Percentiles rank a stretch among this genome's conserved stretches.
Evolutionary conservation across 1,140 invertebrate genomes (phyloP).

Genomic region (Bombus superbus): DNA sequence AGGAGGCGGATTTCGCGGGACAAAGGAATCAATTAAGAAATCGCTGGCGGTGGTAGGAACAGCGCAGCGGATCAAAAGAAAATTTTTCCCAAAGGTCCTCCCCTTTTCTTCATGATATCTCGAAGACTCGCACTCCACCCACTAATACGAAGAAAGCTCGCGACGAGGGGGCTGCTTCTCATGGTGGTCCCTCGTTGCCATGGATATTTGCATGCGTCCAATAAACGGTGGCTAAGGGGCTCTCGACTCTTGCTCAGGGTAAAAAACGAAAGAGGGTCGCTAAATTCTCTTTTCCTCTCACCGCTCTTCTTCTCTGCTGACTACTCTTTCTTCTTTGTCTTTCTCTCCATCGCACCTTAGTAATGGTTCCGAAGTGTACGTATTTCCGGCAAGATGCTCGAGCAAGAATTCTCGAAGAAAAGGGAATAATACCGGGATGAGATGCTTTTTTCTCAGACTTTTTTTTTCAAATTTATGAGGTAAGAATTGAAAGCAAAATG

Average conservation of each 20-base stretch:
- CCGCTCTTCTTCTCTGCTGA: constrained; percentile 46
- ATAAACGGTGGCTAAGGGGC: constrained; percentile 83
- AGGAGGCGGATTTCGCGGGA: not conserved
- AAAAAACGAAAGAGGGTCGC: constrained; percentile 81
- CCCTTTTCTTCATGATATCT: constrained; percentile 17
- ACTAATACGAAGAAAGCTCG: constrained; percentile 48
- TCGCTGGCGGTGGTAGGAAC: constrained; percentile 44
- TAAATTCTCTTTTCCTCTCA: constrained; percentile 70
- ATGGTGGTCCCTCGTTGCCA: constrained; percentile 78
- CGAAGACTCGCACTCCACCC: constrained; percentile 19
- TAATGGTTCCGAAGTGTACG: constrained; percentile 73
- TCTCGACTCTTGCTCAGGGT: constrained; percentile 80
- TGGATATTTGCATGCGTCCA: constrained; percentile 84
- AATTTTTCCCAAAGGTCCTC: constrained; percentile 37
- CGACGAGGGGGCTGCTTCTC: constrained; percentile 51
- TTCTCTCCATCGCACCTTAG: constrained; percentile 61
- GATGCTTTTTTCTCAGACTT: constrained; percentile 18
- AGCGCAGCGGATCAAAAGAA: constrained; percentile 61
- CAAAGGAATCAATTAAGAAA: constrained; percentile 66
- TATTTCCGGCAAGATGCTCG: constrained; percentile 33
- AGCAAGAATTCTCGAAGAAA: constrained; percentile 24
- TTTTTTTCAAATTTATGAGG: constrained; percentile 23
- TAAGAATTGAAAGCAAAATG: constrained; percentile 46
- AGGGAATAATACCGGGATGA: constrained; percentile 26
- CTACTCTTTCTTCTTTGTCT: constrained; percentile 30